Evolutionary conservation across 2,888 invertebrate genomes (phyloP), one percentile per base, ranked within the genome.

Genomic region (Cheilosia vulpina): DNA sequence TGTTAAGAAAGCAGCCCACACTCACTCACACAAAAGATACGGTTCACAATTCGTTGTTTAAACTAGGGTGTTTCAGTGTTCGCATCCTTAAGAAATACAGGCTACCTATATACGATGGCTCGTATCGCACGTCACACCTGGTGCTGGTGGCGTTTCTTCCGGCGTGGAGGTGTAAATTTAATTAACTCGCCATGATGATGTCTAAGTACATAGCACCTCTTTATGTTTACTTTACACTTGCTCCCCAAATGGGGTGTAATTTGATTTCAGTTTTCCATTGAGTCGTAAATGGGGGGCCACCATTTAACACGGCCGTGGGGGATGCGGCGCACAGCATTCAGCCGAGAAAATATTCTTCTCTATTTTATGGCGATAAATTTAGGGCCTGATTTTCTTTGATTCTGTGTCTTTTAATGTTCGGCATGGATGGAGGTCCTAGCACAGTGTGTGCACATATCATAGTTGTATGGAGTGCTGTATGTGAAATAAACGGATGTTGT

Each of bases 131-230:
- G 41, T 69, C 45, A 17, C 69, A 65, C 78, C 73, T 73, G 73
- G 50, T 50, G 78, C 78, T 57, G 50, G 24, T 73, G 43, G 62
- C 71, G 43, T 62, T 66, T 72, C 83, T 68, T 78, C 55, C 78
- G 78, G 69, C 79, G 27, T 45, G 38, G 84, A 85, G 76, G 84
- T 85, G 84, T 85, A 85, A 85, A 85, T 85, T 85, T 85, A 85
- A 85, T 85, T 85, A 80, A 80, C 84, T 80, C 75, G 76, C 84
- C 76, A 76, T 85, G 84, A 85, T 80, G 84, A 85, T 80, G 80
- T 76, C 60, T 80, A 80, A 85, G 84, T 76, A 80, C 75, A 69
- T 66, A 72, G 80, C 84, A 80, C 84, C 80, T 85, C 75, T 80
- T 80, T 76, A 71, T 69, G 75, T 85, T 85, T 80, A 80, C 84